Percentiles rank a stretch among this genome's conserved stretches.
phyloP scores from a whole-genome alignment of 2,797 vertebrate species.

The Intellagama lesueurii region DNA sequence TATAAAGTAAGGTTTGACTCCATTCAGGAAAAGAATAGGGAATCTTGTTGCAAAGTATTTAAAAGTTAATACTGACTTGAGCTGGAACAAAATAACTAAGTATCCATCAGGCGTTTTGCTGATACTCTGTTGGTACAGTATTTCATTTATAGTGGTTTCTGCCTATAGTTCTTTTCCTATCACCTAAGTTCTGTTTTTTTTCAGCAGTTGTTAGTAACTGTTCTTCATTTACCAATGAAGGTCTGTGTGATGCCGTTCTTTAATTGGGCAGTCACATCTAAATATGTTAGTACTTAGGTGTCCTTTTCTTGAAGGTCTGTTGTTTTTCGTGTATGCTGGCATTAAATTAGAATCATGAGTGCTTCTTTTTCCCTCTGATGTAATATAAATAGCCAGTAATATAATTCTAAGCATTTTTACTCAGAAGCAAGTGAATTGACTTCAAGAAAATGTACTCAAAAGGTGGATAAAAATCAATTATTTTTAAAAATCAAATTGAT shows the following conservation, averaged over 20 bases:
- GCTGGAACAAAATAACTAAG: not conserved
- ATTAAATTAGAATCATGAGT: not conserved
- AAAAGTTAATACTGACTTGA: too few relatives aligned
- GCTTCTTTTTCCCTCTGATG: not conserved
- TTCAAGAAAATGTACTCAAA: too few relatives aligned
- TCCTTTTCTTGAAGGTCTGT: not conserved
- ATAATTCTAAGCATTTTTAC: too few relatives aligned
- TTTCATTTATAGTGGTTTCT: not conserved
- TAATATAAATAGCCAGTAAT: not conserved
- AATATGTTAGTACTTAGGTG: not conserved
- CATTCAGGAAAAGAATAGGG: too few relatives aligned
- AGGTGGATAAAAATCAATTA: too few relatives aligned
- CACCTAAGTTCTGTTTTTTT: not conserved
- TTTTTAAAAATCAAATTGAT: too few relatives aligned
- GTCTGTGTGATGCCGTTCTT: not conserved
- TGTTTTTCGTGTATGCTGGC: not conserved
- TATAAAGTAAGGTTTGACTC: too few relatives aligned
- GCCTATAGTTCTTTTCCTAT: too few relatives aligned
- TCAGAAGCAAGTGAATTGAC: too few relatives aligned
- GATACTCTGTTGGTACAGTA: not conserved
- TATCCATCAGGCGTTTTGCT: not conserved
- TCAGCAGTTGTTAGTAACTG: not conserved
- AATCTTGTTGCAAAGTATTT: too few relatives aligned
- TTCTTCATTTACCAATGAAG: not conserved
- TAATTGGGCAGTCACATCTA: not conserved